Evolutionary conservation across 2,888 invertebrate genomes (phyloP).

Genomic region (Stegophylla sp.): DNA sequence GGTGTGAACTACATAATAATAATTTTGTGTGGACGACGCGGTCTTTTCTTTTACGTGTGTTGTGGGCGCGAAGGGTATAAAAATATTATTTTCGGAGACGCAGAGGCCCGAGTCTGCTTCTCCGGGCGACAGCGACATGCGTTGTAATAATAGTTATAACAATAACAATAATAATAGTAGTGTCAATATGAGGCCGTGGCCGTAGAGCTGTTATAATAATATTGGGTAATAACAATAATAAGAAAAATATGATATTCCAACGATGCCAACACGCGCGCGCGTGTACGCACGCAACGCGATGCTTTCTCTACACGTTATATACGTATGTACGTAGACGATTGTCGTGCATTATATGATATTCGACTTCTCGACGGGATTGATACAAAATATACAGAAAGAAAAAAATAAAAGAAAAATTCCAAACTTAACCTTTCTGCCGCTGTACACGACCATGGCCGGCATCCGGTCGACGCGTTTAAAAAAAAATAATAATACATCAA

Average conservation of each 20-base stretch:
- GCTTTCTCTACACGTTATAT: background rate
- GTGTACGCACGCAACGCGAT: background rate
- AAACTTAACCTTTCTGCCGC: background rate
- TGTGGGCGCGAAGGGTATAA: slow-evolving; percentile 5
- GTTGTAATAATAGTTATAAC: background rate
- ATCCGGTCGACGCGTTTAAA: slow-evolving; percentile 22
- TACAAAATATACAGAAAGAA: background rate
- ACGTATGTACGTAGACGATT: background rate
- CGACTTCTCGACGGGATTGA: slow-evolving; percentile 6
- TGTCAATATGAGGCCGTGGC: background rate
- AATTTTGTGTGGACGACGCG: background rate
- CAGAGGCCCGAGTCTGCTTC: background rate
- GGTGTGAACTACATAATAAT: slow-evolving; percentile 17
- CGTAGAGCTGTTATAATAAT: background rate
- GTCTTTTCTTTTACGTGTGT: background rate
- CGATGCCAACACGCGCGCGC: background rate
- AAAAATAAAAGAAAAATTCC: slow-evolving; percentile 22
- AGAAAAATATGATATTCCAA: background rate
- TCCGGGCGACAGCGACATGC: background rate
- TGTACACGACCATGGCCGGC: slow-evolving; percentile 19
- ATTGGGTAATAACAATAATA: background rate
- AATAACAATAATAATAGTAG: background rate
- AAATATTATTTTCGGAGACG: background rate
- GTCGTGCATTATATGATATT: slow-evolving; percentile 20
- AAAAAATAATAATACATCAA: slow-evolving; percentile 19